Conservation (phyloP, 1,140 invertebrate species). For the Dreissena polymorpha region DNA sequence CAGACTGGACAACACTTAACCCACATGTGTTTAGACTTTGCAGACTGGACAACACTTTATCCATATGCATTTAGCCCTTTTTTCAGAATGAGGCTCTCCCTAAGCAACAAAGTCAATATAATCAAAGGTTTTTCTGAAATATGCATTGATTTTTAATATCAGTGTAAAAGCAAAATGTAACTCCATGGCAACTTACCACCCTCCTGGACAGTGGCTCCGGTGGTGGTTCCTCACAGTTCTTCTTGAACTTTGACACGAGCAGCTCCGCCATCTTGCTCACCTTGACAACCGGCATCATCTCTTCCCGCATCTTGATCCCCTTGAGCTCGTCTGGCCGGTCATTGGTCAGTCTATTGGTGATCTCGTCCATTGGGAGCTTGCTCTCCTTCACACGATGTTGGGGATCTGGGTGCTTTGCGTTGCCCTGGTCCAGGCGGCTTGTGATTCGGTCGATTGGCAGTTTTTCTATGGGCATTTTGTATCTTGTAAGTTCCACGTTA, state of each 20-base stretch:
- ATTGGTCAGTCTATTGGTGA: slow-evolving; percentile 62
- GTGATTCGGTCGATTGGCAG: slow-evolving; percentile 64
- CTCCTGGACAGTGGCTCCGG: slow-evolving; percentile 49
- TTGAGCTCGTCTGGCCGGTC: slow-evolving; percentile 31
- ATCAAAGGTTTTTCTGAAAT: too few relatives aligned
- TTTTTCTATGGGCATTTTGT: slow-evolving; percentile 65
- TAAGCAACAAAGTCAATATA: too few relatives aligned
- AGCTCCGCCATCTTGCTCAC: slow-evolving; percentile 91
- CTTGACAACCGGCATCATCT: slow-evolving; percentile 85
- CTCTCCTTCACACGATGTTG: slow-evolving; percentile 11
- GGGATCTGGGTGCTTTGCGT: slow-evolving; percentile 16
- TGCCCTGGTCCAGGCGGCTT: slow-evolving; percentile 54
- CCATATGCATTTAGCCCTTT: too few relatives aligned
- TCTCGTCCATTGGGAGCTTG: slow-evolving; percentile 68
- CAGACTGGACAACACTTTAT: too few relatives aligned
- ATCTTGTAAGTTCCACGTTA: slow-evolving; percentile 65
- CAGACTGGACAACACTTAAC: too few relatives aligned
- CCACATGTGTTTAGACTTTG: too few relatives aligned
- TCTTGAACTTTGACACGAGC: slow-evolving; percentile 76
- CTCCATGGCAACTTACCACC: slow-evolving; percentile 28
- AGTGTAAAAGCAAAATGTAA: neutral
- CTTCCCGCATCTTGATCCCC: slow-evolving; percentile 44
- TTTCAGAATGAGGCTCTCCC: too few relatives aligned
- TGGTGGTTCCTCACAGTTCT: slow-evolving; percentile 56
- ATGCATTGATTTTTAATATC: too few relatives aligned